Base-by-base conservation (phyloP, 2,797 vertebrate genomes). In the Mastacembelus armatus region DNA sequence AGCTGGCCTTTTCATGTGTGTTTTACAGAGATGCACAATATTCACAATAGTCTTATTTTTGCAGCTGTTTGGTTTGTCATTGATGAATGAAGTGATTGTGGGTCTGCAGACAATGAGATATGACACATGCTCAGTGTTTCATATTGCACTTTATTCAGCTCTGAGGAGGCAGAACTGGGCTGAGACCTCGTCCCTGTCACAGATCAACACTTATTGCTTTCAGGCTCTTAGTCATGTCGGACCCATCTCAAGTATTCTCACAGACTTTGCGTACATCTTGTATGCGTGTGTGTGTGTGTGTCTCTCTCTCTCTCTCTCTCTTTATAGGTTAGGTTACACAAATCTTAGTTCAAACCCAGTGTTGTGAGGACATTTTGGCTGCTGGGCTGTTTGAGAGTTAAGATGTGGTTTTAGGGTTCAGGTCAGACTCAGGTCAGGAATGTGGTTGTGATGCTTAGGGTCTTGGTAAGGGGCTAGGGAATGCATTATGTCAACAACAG, bases 91-190 rank as follows among this genome's bases (percentile, higher is more conserved):
- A 26, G 51, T 15, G 39, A 51, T 16, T 11, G 30, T 24, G 22
- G 18, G 7, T 36, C 55, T 12, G 21, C 3, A 57, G 8, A 80
- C 11, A 70, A n/a, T 12, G 39, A 52, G 36, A 74, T 40, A 47
- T 1, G 19, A 76, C 72, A 26, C 66, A 0, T 0, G 19, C 30
- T 61, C 39, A 8, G 69, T 61, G 36, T 84, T 85, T 79, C 80
- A 91, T 95, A 94, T 94, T 94, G 93, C 94, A 95, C 93, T 94
- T 95, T 94, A 94, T 93, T 94, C 72, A 81, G 80, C 80, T 90
- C 77, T 57, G 77, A 64, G 32, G 63, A 39, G 56, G 51, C 81
- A 65, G 74, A 77, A 49, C 80, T 62, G 60, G 52, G 62, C 71
- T 38, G 63, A 83, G 77, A 81, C 72, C 43, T 67, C 40, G 15